These are phyloP conservation scores for Drosophila villosipedis DNA, from an alignment of 2,888 invertebrate genomes.

Conservation along the genomic window DNA sequence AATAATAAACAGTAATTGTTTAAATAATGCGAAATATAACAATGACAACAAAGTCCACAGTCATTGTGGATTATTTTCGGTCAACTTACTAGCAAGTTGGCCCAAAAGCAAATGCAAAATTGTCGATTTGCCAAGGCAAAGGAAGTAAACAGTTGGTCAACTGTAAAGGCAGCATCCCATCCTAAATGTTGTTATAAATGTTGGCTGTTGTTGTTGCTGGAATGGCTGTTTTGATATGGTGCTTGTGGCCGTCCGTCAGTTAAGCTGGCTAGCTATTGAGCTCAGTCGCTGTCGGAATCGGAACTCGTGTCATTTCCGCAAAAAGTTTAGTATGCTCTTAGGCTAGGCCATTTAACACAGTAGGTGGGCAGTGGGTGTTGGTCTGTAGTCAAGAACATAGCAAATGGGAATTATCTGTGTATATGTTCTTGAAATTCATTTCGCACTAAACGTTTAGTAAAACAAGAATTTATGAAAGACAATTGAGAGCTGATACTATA, in stretches of 20 bases:
- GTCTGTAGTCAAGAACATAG: conserved; percentile 13
- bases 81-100: conserved; percentile 9
- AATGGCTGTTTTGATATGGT: conserved; percentile 63
- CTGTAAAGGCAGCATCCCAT: conserved; percentile 22
- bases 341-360: conserved; percentile 65
- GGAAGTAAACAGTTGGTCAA: conserved; percentile 55
- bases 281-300: conserved; percentile 56
- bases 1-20: conserved; percentile 42
- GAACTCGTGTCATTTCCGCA: conserved; percentile 80
- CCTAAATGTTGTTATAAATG: conserved; percentile 32
- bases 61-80: background rate
- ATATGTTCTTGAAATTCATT: conserved; percentile 21
- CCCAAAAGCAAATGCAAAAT: conserved; percentile 29
- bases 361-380: background rate
- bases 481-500: background rate
- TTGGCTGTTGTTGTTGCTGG: conserved; percentile 21
- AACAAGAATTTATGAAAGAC: background rate
- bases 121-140: conserved; percentile 38
- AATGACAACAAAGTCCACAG: conserved; percentile 25
- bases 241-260: conserved; percentile 35
- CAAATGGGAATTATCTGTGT: conserved; percentile 19
- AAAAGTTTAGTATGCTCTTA: conserved; percentile 77
- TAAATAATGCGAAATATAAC: conserved; percentile 40
- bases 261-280: conserved; percentile 20
- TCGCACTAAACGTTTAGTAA: conserved; percentile 1